phyloP scores from a whole-genome alignment of 1,140 invertebrate species.

The Rhagoletis zephyria region DNA sequence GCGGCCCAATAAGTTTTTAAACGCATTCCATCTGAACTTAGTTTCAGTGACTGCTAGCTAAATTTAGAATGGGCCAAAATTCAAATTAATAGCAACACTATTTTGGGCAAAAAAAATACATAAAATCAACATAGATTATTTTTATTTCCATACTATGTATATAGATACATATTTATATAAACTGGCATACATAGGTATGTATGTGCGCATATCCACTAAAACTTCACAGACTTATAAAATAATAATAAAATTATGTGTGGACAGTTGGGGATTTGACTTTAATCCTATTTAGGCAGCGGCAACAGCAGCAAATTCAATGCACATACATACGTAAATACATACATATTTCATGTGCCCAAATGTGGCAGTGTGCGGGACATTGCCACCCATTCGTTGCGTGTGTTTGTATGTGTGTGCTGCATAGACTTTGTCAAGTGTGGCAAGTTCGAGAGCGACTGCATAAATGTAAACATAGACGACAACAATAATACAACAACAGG shows the following conservation, averaged over 20 bases:
- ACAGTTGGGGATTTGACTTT: constrained; percentile 56
- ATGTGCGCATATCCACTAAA: neutral
- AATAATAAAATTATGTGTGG: constrained; percentile 54
- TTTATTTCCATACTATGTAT: neutral
- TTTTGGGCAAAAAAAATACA: neutral
- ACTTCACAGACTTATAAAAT: constrained; percentile 34
- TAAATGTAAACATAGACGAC: constrained; percentile 16
- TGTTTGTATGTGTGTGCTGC: neutral
- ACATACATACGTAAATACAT: neutral
- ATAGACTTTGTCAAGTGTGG: constrained; percentile 43
- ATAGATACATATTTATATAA: neutral
- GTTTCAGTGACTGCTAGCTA: too few species aligned
- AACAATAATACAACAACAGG: neutral
- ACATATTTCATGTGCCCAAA: constrained; percentile 1
- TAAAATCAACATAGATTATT: constrained; percentile 23
- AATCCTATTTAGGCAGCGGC: constrained; percentile 54
- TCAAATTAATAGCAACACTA: neutral
- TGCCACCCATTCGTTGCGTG: neutral
- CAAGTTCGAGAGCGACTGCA: constrained; percentile 13
- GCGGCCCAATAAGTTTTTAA: too few species aligned
- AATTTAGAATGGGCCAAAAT: constrained; percentile 8
- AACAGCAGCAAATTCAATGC: neutral
- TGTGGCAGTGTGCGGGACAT: neutral
- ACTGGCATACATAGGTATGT: neutral
- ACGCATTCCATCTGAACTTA: too few species aligned